Percentiles rank a stretch among this genome's conserved stretches.
phyloP scores from a whole-genome alignment of 2,888 invertebrate genomes.

The Sphaeridia pumilis region DNA sequence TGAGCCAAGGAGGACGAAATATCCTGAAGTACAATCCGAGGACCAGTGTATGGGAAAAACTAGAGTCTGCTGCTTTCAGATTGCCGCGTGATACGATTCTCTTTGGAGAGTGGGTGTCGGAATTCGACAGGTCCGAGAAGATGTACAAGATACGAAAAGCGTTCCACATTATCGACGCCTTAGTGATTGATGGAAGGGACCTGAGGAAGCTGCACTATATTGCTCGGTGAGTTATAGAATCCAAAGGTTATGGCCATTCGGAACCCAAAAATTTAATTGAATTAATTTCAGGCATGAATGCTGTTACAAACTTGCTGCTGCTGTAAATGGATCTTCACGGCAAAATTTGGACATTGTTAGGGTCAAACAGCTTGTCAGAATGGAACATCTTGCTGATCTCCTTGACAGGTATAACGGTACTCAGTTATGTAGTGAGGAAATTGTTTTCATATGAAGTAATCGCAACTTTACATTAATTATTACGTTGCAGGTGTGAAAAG shows the following conservation, averaged over 20 bases:
- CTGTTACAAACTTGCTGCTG: conserved; percentile 55
- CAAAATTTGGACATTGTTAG: conserved; percentile 14
- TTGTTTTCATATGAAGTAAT: no score
- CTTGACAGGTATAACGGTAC: conserved; percentile 18
- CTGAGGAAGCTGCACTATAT: conserved; percentile 48
- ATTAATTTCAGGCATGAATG: conserved; percentile 42
- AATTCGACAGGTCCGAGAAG: conserved; percentile 40
- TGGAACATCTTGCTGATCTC: conserved; percentile 30
- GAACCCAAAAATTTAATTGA: no score
- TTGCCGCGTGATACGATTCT: conserved; percentile 58
- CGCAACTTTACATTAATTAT: no score
- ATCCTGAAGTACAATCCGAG: conserved; percentile 48
- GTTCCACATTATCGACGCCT: conserved; percentile 69
- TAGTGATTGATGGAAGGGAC: conserved; percentile 57
- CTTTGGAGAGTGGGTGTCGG: conserved; percentile 60
- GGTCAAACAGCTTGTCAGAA: conserved; percentile 28
- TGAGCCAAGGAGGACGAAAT: conserved; percentile 46
- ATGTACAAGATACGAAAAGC: background rate
- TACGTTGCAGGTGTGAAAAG: conserved; percentile 19
- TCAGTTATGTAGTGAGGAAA: background rate
- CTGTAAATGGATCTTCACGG: conserved; percentile 50
- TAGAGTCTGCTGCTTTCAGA: conserved; percentile 45
- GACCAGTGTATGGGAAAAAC: conserved; percentile 44
- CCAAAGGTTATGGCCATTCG: no score
- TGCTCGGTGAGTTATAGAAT: conserved; percentile 49